Evolutionary conservation across 2,888 invertebrate species (phyloP).

Genomic region (Eristalis intricaria): DNA sequence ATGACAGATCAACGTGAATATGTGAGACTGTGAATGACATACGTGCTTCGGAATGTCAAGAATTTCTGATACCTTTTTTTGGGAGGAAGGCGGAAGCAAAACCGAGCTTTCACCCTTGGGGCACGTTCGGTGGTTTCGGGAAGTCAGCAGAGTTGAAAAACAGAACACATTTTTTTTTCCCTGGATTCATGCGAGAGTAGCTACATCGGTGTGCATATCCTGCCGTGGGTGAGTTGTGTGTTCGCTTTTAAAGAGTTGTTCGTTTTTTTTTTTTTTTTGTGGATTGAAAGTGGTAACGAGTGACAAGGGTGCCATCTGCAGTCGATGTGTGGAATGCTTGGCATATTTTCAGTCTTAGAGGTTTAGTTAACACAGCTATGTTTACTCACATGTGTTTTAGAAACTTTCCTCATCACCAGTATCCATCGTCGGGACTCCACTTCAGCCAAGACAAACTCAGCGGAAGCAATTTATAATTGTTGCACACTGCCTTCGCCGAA

Average conservation of each 20-base stretch:
- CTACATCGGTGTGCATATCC: too few relatives aligned
- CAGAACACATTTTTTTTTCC: not conserved
- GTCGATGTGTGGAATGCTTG: too few relatives aligned
- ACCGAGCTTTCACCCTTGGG: not conserved
- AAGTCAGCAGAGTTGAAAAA: not conserved
- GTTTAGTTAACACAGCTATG: too few relatives aligned
- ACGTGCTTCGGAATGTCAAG: slow-evolving; percentile 3
- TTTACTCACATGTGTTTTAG: too few relatives aligned
- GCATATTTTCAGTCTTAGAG: too few relatives aligned
- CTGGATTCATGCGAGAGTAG: too few relatives aligned
- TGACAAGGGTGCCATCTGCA: too few relatives aligned
- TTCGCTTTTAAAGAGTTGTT: too few relatives aligned
- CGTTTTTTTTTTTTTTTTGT: too few relatives aligned
- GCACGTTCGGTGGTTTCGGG: not conserved
- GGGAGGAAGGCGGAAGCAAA: not conserved
- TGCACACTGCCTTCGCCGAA: slow-evolving; percentile 6
- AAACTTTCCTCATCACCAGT: not conserved
- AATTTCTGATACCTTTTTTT: slow-evolving; percentile 21
- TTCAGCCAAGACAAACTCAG: too few relatives aligned
- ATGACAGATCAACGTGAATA: slow-evolving; percentile 12
- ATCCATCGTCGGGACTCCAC: not conserved
- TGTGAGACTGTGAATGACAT: slow-evolving; percentile 6
- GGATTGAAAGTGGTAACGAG: too few relatives aligned
- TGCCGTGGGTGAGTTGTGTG: too few relatives aligned
- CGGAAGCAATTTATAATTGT: slow-evolving; percentile 46